These are phyloP conservation scores for Cebus imitator DNA, from an alignment of 2,113 vertebrate genomes.

Conservation along the genomic window DNA sequence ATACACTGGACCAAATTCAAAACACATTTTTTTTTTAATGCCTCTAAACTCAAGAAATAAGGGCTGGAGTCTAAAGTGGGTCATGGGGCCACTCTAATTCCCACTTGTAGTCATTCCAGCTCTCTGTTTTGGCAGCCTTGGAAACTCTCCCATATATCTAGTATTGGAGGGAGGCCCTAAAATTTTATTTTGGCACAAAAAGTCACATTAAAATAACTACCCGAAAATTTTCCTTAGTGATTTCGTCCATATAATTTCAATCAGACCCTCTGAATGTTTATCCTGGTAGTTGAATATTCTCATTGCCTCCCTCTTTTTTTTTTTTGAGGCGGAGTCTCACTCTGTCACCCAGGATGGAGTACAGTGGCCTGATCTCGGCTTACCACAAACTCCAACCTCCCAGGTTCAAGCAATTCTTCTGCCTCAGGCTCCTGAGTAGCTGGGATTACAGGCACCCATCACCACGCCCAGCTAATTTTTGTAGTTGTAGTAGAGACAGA, in stretches of 20 bases:
- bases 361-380: too few relatives aligned
- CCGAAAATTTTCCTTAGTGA: background rate
- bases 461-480: too few relatives aligned
- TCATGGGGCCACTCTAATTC: background rate
- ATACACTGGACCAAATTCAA: background rate
- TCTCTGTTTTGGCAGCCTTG: background rate
- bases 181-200: background rate
- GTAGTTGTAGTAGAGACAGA: too few relatives aligned
- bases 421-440: too few relatives aligned
- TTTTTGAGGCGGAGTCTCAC: too few relatives aligned
- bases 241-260: background rate
- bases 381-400: too few relatives aligned
- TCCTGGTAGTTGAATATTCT: background rate
- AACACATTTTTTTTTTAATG: background rate
- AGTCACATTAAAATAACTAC: background rate
- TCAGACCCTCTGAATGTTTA: background rate
- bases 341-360: too few relatives aligned
- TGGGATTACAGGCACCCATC: too few relatives aligned
- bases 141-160: background rate
- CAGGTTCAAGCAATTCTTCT: too few relatives aligned
- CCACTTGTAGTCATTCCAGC: background rate
- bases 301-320: fast-evolving
- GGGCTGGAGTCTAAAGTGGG: background rate
- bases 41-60: background rate
- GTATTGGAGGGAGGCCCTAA: background rate